Conservation (phyloP, 2,888 invertebrate genomes). For the Chloroclystis v-ata region DNA sequence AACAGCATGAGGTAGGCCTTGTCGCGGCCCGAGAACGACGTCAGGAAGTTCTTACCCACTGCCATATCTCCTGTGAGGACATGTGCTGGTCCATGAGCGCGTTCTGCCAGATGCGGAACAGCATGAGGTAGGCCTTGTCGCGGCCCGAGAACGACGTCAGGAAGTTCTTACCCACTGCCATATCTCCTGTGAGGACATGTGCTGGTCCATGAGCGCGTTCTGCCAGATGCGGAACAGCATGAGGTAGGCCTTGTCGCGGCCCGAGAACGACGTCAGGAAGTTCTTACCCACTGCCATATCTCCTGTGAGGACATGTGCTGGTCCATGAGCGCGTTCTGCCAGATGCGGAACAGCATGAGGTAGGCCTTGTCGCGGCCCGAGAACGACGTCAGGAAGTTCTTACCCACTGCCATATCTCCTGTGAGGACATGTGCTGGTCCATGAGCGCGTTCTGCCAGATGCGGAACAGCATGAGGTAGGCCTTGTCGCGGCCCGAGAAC, state of each 20-base stretch:
- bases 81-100: conserved; percentile 93
- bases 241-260: conserved; percentile 95
- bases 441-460: conserved; percentile 97
- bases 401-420: conserved; percentile 88
- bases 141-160: conserved; percentile 87
- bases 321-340: conserved; percentile 97
- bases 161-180: conserved; percentile 79
- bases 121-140: conserved; percentile 96
- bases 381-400: background rate
- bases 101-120: conserved; percentile 98
- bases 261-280: conserved; percentile 77
- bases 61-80: conserved; percentile 90
- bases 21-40: conserved; percentile 90
- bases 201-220: conserved; percentile 94
- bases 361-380: conserved; percentile 94
- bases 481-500: conserved; percentile 89
- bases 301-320: conserved; percentile 89
- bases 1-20: conserved; percentile 97
- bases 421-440: conserved; percentile 89
- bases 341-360: conserved; percentile 95
- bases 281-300: conserved; percentile 83
- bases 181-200: conserved; percentile 87
- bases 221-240: conserved; percentile 98
- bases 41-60: conserved; percentile 57
- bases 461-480: conserved; percentile 95